Conservation (phyloP, 92 coral and sea anemone species). For the Scolanthus callimorphus region DNA sequence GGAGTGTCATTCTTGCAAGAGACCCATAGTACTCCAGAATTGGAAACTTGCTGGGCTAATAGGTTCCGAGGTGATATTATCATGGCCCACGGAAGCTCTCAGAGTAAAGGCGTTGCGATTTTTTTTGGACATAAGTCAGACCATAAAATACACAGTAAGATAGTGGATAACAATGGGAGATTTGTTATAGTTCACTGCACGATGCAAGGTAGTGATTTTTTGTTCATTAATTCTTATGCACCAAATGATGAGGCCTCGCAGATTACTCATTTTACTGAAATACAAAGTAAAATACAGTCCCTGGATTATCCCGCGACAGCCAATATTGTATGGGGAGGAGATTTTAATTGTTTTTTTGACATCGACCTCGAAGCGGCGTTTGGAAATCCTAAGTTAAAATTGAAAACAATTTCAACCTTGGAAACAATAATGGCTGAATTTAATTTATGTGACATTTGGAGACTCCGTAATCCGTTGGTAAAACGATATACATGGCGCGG, state of each 20-base stretch:
- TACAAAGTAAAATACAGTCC: no score
- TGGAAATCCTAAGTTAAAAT: slow-evolving; percentile 4
- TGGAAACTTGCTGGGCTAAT: not conserved
- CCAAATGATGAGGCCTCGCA: not conserved
- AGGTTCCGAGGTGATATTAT: not conserved
- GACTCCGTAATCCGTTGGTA: not conserved
- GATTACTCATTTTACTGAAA: no score
- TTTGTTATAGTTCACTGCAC: not conserved
- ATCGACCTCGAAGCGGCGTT: not conserved
- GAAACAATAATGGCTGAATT: not conserved
- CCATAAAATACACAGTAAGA: not conserved
- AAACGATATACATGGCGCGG: slow-evolving; percentile 19
- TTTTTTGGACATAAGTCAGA: not conserved
- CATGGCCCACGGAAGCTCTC: slow-evolving; percentile 3
- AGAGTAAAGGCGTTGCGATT: slow-evolving; percentile 3
- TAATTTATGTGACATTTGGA: slow-evolving; percentile 12
- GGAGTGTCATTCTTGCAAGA: slow-evolving; percentile 9
- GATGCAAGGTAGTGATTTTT: no score
- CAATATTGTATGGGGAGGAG: no score
- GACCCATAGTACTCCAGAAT: slow-evolving; percentile 8
- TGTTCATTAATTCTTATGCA: not conserved
- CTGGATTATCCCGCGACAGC: no score
- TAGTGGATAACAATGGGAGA: not conserved
- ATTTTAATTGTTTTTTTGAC: slow-evolving; percentile 1
- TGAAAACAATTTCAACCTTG: not conserved